These are phyloP conservation scores for Corythornis leucogaster DNA, from an alignment of 2,797 vertebrate genomes.

Conservation along the genomic window DNA sequence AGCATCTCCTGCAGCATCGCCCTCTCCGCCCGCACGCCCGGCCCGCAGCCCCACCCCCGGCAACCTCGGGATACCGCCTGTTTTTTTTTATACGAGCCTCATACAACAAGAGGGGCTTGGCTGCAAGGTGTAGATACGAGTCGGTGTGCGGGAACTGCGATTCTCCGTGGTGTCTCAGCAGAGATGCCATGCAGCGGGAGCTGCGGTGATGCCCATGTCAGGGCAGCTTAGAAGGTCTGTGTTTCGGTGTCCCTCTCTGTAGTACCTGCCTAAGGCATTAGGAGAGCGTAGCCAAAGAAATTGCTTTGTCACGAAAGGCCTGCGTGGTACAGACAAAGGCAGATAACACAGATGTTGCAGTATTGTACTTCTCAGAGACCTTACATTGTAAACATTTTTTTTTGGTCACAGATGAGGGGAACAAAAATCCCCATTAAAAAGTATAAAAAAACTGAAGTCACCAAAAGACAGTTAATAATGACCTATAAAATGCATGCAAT, in stretches of 20 bases:
- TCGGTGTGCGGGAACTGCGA: not conserved
- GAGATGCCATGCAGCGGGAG: not conserved
- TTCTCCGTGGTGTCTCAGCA: not conserved
- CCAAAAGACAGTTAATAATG: slow-evolving; percentile 60
- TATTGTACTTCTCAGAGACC: not conserved
- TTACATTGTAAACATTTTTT: not conserved
- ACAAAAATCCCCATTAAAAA: slow-evolving; percentile 24
- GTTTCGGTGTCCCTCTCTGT: not conserved
- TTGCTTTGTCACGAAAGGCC: not conserved
- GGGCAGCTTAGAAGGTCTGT: not conserved
- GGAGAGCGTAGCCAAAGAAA: not conserved
- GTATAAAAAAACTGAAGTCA: slow-evolving; percentile 8
- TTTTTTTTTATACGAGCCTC: not conserved
- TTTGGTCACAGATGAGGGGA: slow-evolving; percentile 2
- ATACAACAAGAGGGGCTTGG: not conserved
- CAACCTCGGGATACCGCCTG: not conserved
- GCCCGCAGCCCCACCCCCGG: no score
- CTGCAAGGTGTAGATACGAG: not conserved
- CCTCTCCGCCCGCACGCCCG: not conserved
- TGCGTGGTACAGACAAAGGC: not conserved
- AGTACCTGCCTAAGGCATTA: not conserved
- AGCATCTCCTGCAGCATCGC: slow-evolving; percentile 4
- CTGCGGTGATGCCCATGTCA: not conserved
- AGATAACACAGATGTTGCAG: not conserved
- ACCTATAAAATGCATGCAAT: slow-evolving; percentile 46